A percentile compares a stretch with the other conserved stretches of the same genome.
Conservation (phyloP, 1,140 invertebrate species). For the Bathynomus jamesi region DNA sequence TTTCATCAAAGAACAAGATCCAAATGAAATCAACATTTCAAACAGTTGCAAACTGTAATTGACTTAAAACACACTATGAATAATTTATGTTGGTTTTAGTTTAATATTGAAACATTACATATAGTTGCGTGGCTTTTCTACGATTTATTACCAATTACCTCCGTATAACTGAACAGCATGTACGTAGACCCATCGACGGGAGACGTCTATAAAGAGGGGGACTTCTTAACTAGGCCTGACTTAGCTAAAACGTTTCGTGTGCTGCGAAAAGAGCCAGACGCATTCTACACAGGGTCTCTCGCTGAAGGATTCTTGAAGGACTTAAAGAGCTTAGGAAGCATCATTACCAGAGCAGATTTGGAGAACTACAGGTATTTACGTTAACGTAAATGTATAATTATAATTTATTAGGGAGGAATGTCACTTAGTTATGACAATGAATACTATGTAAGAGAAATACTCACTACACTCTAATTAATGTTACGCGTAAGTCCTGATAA, state of each 20-base stretch:
- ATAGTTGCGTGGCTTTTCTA: no score
- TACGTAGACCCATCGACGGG: slow-evolving; percentile 46
- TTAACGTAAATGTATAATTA: slow-evolving; percentile 8
- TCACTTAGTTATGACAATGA: not conserved
- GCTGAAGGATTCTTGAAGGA: slow-evolving; percentile 36
- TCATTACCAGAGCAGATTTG: slow-evolving; percentile 41
- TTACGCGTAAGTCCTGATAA: no score
- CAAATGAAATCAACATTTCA: no score
- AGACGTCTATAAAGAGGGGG: slow-evolving; percentile 44
- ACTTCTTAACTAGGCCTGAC: slow-evolving; percentile 43
- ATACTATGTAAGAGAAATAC: not conserved
- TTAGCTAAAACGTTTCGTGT: slow-evolving; percentile 45
- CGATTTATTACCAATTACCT: no score
- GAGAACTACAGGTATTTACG: slow-evolving; percentile 37
- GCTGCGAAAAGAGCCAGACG: slow-evolving; percentile 42
- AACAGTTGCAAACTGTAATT: no score
- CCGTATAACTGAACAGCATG: no score
- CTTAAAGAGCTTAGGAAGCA: slow-evolving; percentile 39
- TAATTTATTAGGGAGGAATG: slow-evolving; percentile 19
- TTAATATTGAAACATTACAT: no score
- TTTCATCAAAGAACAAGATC: no score
- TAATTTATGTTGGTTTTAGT: no score
- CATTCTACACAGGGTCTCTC: slow-evolving; percentile 28
- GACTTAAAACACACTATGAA: no score
- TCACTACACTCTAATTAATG: no score